Percentiles rank a stretch among this genome's conserved stretches.
Conservation (phyloP, 2,113 vertebrate species). For the Cyanoderma ruficeps region DNA sequence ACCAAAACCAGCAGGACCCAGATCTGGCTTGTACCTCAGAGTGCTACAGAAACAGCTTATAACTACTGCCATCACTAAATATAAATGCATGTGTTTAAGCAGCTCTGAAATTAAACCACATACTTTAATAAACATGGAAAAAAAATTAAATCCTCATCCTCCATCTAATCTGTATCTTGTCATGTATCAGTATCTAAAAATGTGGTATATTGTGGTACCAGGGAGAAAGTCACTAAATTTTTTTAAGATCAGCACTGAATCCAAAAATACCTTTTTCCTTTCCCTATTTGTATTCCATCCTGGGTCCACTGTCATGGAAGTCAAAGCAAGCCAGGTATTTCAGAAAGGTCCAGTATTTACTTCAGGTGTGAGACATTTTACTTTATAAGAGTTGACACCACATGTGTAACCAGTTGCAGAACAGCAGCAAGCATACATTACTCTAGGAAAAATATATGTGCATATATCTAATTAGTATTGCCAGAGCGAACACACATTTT, state of each 20-base stretch:
- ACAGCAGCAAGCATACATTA: background rate
- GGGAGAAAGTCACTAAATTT: background rate
- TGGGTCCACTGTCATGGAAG: background rate
- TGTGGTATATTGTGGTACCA: background rate
- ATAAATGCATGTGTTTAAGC: background rate
- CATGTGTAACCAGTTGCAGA: background rate
- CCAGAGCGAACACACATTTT: background rate
- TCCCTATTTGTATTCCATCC: background rate
- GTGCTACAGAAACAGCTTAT: background rate
- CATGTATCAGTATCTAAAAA: background rate
- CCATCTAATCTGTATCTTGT: background rate
- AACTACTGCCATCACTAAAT: background rate
- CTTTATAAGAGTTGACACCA: background rate
- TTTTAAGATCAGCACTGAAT: background rate
- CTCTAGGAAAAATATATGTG: background rate
- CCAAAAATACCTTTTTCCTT: background rate
- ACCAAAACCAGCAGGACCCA: background rate
- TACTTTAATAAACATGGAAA: background rate
- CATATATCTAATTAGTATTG: background rate
- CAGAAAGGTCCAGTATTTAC: background rate
- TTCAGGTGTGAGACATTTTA: background rate
- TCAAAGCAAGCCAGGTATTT: background rate
- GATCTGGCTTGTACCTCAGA: background rate
- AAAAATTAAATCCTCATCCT: background rate
- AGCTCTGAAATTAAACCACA: background rate